These are phyloP conservation scores for Drosophila kepulauana DNA, from an alignment of 1,140 invertebrate species.

Conservation along the genomic window DNA sequence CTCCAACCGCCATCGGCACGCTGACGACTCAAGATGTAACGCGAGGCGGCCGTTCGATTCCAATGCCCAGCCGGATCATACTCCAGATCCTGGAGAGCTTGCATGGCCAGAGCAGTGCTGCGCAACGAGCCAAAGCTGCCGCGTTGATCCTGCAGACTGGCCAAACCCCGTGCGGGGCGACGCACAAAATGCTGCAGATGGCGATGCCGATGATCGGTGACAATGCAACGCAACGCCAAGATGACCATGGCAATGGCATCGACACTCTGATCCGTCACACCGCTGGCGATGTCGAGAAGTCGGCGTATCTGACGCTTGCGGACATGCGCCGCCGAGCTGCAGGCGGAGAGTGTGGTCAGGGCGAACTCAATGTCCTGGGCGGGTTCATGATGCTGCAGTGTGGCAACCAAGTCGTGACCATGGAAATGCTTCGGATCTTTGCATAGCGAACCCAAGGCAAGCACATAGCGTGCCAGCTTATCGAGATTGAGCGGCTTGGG, in stretches of 20 bases:
- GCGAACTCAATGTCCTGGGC: conserved; percentile 90
- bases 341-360: conserved; percentile 89
- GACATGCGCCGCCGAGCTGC: conserved; percentile 92
- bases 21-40: conserved; percentile 91
- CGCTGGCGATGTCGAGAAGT: conserved; percentile 91
- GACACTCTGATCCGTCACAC: conserved; percentile 91
- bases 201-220: conserved; percentile 92
- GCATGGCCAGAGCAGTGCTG: conserved; percentile 91
- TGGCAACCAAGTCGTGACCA: conserved; percentile 91
- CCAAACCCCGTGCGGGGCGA: conserved; percentile 90
- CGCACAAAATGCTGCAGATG: conserved; percentile 91
- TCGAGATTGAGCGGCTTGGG: conserved; percentile 89
- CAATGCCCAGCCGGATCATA: conserved; percentile 88
- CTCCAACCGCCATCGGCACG: conserved; percentile 91
- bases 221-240: conserved; percentile 92
- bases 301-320: conserved; percentile 91
- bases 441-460: conserved; percentile 91
- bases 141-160: conserved; percentile 90
- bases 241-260: conserved; percentile 94
- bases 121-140: conserved; percentile 93
- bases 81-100: conserved; percentile 91
- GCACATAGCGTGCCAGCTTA: conserved; percentile 90
- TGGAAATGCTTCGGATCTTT: conserved; percentile 93
- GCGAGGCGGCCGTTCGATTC: conserved; percentile 91
- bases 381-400: conserved; percentile 90